A percentile compares a stretch with the other conserved stretches of the same genome.
Conservation (phyloP, 1,140 invertebrate species). For the Drosophila arizonae region DNA sequence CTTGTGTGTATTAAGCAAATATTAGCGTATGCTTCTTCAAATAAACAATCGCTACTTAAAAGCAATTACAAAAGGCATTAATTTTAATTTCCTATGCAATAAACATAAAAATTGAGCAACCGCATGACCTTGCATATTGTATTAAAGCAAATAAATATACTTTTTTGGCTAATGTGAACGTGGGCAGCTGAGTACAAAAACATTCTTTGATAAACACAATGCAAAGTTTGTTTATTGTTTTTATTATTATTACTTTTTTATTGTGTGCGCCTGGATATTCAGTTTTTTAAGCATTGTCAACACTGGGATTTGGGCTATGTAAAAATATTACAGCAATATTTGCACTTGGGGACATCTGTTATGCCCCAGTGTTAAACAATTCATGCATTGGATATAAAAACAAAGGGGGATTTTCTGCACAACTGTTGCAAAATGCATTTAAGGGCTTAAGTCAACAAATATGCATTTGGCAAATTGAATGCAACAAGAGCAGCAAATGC, state of each 20-base stretch:
- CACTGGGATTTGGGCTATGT: slow-evolving; percentile 22
- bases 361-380: not conserved
- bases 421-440: slow-evolving; percentile 10
- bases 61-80: slow-evolving; percentile 40
- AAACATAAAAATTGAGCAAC: slow-evolving; percentile 22
- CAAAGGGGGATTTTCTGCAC: slow-evolving; percentile 12
- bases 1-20: slow-evolving; percentile 5
- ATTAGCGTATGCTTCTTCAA: not conserved
- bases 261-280: slow-evolving; percentile 7
- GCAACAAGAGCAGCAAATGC: slow-evolving; percentile 1
- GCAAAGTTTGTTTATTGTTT: not conserved
- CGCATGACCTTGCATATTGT: slow-evolving; percentile 10
- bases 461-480: not conserved
- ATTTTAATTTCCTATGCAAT: slow-evolving; percentile 21
- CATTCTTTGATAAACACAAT: not conserved
- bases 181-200: not conserved
- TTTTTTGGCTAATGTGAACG: slow-evolving; percentile 1
- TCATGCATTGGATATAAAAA: not conserved
- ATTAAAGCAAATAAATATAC: slow-evolving; percentile 13
- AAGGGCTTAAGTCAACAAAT: slow-evolving; percentile 10
- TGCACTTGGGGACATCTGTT: not conserved
- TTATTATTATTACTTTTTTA: not conserved
- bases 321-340: slow-evolving; percentile 25
- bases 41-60: slow-evolving; percentile 35
- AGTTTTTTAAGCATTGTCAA: slow-evolving; percentile 31